Base-by-base conservation (phyloP, 2,113 vertebrate genomes). In the Bubo scandiacus region DNA sequence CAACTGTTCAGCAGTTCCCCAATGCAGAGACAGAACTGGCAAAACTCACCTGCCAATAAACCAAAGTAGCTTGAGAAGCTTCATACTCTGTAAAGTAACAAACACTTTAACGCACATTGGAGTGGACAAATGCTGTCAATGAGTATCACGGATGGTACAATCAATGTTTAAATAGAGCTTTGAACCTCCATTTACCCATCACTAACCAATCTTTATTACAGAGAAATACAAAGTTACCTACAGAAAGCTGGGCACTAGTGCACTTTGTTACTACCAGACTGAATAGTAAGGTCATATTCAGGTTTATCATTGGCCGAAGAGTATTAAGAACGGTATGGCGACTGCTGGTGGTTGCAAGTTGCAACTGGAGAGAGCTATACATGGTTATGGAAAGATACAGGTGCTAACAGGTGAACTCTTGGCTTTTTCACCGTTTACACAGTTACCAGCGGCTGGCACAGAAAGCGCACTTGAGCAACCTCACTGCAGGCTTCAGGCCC, bases 371-470 rank as follows among this genome's bases (percentile, higher is more conserved):
- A 67, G 13, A 36, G 19, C 15, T 32, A 4, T 2, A 55, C 30
- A 29, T 0, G 6, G 3, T 4, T 45, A 22, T 2, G 5, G 15
- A 10, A 4, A 36, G 18, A 18, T 0, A 16, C 5, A 27, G 17
- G 11, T 40, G 23, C 36, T 13, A 5, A 34, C 4, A 27, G 4
- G 2, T 32, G 12, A 36, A 17, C n/a, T 45, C 42, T 1, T 2
- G 13, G 9, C 57, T 67, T 18, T 34, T 6, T 36, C 27, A 45
- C 27, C 5, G 29, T 11, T 61, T 3, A 17, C n/a, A 15, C 4
- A 4, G 17, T 12, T 23, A 30, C 5, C 3, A 18, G 5, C 3
- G 6, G 5, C 42, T 2, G 22, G 32, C 29, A 72, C 15, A 2
- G 26, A 34, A 18, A 22, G 20, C 3, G 4, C 47, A 12, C 22